These are phyloP conservation scores for Brachypterus glaber DNA, from an alignment of 2,888 invertebrate species.

Conservation along the genomic window DNA sequence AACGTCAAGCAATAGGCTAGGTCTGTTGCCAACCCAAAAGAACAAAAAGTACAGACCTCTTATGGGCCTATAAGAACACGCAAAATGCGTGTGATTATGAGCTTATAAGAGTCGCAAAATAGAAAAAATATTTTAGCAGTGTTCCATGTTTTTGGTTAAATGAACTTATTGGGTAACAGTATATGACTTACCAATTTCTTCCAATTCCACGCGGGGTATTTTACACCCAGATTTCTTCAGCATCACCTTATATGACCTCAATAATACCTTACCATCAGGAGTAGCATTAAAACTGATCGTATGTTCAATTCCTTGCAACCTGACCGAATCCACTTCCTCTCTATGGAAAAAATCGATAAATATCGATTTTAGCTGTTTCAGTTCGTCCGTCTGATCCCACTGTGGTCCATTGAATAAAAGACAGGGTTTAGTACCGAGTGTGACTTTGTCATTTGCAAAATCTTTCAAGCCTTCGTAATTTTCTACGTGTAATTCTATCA, in stretches of 20 bases:
- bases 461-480: constrained; percentile 69
- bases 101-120: too few species aligned
- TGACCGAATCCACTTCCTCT: constrained; percentile 67
- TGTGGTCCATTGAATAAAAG: constrained; percentile 84
- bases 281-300: constrained; percentile 81
- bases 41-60: too few species aligned
- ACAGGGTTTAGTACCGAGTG: constrained; percentile 76
- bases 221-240: constrained; percentile 86
- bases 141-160: too few species aligned
- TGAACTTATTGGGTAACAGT: too few species aligned
- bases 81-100: too few species aligned
- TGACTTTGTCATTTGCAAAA: constrained; percentile 59
- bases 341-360: constrained; percentile 89
- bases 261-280: constrained; percentile 63
- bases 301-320: constrained; percentile 90
- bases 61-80: too few species aligned
- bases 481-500: constrained; percentile 91
- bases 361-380: constrained; percentile 76
- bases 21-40: too few species aligned
- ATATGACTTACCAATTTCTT: constrained; percentile 72
- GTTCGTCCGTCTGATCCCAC: constrained; percentile 75
- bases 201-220: constrained; percentile 83
- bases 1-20: too few species aligned
- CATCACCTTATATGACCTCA: constrained; percentile 70
- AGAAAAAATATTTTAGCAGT: too few species aligned